Conservation (phyloP, 2,797 vertebrate genomes). For the Anguilla pacifica region DNA sequence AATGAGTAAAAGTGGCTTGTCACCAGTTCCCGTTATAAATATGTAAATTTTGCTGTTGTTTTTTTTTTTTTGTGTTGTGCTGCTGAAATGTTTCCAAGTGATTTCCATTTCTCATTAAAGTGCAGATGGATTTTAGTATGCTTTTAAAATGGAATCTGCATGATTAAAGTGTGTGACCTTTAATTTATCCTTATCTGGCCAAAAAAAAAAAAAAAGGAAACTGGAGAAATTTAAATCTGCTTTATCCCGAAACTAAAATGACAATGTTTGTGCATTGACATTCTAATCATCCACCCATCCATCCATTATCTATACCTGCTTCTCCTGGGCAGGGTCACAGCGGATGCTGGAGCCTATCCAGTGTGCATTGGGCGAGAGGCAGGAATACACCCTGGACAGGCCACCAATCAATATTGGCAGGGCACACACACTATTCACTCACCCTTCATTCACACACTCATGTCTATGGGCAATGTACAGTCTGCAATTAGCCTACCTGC, state of each 20-base stretch:
- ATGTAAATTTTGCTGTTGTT: neutral
- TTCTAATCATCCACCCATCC: neutral
- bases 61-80: neutral
- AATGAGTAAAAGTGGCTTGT: conserved; percentile 1
- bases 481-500: too few species aligned
- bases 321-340: too few species aligned
- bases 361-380: too few species aligned
- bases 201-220: neutral
- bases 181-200: neutral
- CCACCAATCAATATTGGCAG: too few species aligned
- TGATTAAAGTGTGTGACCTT: conserved; percentile 13
- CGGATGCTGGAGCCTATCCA: too few species aligned
- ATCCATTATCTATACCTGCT: too few species aligned
- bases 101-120: conserved; percentile 17
- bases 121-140: conserved; percentile 1
- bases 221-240: neutral
- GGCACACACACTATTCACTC: too few species aligned
- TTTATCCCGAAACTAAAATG: neutral
- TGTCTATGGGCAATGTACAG: too few species aligned
- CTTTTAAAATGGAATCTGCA: neutral
- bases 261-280: conserved; percentile 1
- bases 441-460: too few species aligned
- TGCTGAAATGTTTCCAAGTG: conserved; percentile 12
- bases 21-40: neutral
- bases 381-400: too few species aligned